A percentile compares a stretch with the other conserved stretches of the same genome.
phyloP scores from a whole-genome alignment of 2,888 invertebrate genomes.

The Hydropsyche betteni region DNA sequence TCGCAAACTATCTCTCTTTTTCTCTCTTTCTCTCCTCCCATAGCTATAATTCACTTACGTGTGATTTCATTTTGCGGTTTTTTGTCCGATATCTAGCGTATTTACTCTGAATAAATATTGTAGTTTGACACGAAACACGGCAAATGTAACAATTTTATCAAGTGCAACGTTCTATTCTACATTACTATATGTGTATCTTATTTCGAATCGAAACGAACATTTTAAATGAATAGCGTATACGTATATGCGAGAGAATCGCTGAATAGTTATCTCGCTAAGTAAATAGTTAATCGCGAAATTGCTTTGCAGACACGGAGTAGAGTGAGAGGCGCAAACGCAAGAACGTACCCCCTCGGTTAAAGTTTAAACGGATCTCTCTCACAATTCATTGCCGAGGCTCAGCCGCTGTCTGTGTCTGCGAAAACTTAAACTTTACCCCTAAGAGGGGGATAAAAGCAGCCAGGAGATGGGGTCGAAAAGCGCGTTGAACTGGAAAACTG shows the following conservation, averaged over 20 bases:
- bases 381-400: conserved; percentile 37
- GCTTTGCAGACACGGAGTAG: conserved; percentile 27
- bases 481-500: conserved; percentile 50
- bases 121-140: too few relatives aligned
- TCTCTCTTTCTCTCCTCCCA: too few relatives aligned
- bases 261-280: conserved; percentile 11
- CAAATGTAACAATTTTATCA: too few relatives aligned
- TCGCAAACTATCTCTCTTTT: too few relatives aligned
- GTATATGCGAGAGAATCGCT: not conserved
- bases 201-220: too few relatives aligned
- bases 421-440: conserved; percentile 44
- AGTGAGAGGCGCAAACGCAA: conserved; percentile 21
- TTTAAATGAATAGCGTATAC: too few relatives aligned
- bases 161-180: too few relatives aligned
- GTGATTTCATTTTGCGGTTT: too few relatives aligned
- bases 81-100: too few relatives aligned
- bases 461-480: conserved; percentile 39
- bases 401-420: conserved; percentile 33
- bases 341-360: conserved; percentile 37
- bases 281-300: conserved; percentile 32
- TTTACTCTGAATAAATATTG: too few relatives aligned
- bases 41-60: too few relatives aligned
- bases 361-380: conserved; percentile 38
- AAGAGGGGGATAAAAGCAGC: not conserved
- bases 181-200: too few relatives aligned